A percentile compares a stretch with the other conserved stretches of the same genome.
Evolutionary conservation across 2,113 vertebrate species (phyloP).

Genomic region (Myotis yumanensis): DNA sequence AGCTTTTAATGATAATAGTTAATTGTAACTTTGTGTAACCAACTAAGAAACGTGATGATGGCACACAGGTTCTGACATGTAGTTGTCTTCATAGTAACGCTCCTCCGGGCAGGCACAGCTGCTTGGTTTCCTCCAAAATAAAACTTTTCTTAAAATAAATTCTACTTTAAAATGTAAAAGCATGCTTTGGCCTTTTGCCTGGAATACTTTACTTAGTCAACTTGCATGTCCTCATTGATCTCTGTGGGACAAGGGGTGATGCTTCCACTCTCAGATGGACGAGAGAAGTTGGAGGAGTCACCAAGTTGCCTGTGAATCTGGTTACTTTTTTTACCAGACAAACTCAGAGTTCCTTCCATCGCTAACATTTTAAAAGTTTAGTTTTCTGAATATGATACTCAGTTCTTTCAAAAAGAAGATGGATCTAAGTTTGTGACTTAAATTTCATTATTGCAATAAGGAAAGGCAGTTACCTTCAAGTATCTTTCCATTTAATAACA

Average conservation of each 20-base stretch:
- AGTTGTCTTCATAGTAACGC: background rate
- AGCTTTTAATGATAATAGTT: background rate
- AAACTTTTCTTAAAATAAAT: background rate
- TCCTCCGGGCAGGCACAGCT: background rate
- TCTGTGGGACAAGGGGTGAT: accelerated
- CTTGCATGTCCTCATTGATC: accelerated
- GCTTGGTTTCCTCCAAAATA: background rate
- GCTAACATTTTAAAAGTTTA: background rate
- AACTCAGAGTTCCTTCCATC: background rate
- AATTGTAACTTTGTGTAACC: background rate
- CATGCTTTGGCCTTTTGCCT: background rate
- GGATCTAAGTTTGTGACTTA: background rate
- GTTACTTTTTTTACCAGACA: background rate
- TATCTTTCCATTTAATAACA: background rate
- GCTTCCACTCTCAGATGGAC: background rate
- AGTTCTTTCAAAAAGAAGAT: background rate
- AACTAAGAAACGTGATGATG: background rate
- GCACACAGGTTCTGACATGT: background rate
- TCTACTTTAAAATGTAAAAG: background rate
- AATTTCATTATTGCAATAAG: background rate
- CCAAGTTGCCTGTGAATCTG: accelerated
- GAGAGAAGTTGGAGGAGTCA: background rate
- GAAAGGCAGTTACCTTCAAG: background rate
- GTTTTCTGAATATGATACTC: background rate
- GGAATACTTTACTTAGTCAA: too few species aligned